phyloP scores from a whole-genome alignment of 2,113 vertebrate species.

The Puntigrus tetrazona region DNA sequence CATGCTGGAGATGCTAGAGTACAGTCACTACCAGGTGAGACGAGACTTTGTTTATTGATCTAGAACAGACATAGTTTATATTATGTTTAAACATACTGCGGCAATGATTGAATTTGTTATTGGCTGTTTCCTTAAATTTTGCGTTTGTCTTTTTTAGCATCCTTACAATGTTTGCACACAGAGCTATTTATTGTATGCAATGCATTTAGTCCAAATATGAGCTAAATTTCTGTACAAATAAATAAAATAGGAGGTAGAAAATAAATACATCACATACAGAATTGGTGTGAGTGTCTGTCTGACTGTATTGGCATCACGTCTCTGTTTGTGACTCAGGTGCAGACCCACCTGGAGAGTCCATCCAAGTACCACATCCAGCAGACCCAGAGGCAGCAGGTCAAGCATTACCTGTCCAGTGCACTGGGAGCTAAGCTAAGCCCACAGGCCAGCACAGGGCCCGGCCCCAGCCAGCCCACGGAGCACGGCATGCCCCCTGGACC shows the following conservation, averaged over 20 bases:
- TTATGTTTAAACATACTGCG: not conserved
- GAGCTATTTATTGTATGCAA: not conserved
- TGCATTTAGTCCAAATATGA: not conserved
- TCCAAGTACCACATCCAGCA: constrained; percentile 97
- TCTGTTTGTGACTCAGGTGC: constrained; percentile 77
- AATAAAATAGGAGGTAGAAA: not conserved
- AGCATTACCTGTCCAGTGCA: constrained; percentile 94
- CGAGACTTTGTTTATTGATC: not conserved
- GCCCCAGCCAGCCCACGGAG: constrained; percentile 88
- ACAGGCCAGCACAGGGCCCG: constrained; percentile 86
- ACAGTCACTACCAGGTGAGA: constrained; percentile 96
- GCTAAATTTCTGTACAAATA: not conserved
- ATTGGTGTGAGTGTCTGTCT: not conserved
- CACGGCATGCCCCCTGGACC: constrained; percentile 93
- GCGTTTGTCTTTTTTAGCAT: not conserved
- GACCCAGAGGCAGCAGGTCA: constrained; percentile 95
- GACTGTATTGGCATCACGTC: not conserved
- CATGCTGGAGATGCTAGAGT: constrained; percentile 99
- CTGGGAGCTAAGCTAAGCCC: constrained; percentile 89
- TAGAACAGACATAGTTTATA: constrained; percentile 1
- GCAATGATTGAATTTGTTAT: not conserved
- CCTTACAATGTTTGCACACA: not conserved
- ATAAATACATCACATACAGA: not conserved
- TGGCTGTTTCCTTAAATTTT: not conserved
- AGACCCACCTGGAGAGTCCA: constrained; percentile 94